These are phyloP conservation scores for Clarias batrachus DNA, from an alignment of 2,113 vertebrate species.

Conservation along the genomic window DNA sequence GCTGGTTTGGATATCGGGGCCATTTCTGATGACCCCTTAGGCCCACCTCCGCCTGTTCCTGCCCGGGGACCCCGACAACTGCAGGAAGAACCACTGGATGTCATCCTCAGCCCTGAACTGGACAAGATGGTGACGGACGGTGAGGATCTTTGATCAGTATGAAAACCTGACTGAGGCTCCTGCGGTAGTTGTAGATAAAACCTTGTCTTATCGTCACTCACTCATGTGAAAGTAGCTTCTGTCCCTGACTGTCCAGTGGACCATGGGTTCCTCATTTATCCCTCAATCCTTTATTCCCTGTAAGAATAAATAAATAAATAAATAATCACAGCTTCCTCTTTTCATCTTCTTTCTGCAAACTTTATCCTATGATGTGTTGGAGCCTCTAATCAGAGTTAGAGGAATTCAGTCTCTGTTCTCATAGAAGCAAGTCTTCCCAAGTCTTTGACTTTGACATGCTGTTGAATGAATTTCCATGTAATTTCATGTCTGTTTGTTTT, in stretches of 20 bases:
- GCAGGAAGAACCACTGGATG: constrained; percentile 90
- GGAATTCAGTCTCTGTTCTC: neutral
- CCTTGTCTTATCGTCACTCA: neutral
- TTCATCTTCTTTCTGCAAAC: neutral
- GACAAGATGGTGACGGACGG: constrained; percentile 98
- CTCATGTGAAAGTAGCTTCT: no score
- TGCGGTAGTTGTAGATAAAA: neutral
- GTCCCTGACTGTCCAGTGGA: neutral
- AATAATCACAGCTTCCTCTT: neutral
- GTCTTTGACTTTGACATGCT: neutral
- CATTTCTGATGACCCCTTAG: constrained; percentile 73
- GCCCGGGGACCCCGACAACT: constrained; percentile 73
- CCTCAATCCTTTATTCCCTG: neutral
- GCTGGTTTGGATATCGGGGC: constrained; percentile 82
- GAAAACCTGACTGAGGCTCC: neutral
- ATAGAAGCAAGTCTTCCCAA: neutral
- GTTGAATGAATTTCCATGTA: constrained; percentile 5
- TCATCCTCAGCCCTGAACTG: constrained; percentile 92
- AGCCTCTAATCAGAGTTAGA: neutral
- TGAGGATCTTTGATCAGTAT: constrained; percentile 61
- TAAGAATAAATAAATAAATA: neutral
- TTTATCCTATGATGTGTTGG: neutral
- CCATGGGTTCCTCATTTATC: neutral
- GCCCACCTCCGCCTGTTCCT: constrained; percentile 69
- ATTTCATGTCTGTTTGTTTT: constrained; percentile 37